Evolutionary conservation across 2,797 vertebrate species (phyloP).

Genomic region (Gadopsis marmoratus): DNA sequence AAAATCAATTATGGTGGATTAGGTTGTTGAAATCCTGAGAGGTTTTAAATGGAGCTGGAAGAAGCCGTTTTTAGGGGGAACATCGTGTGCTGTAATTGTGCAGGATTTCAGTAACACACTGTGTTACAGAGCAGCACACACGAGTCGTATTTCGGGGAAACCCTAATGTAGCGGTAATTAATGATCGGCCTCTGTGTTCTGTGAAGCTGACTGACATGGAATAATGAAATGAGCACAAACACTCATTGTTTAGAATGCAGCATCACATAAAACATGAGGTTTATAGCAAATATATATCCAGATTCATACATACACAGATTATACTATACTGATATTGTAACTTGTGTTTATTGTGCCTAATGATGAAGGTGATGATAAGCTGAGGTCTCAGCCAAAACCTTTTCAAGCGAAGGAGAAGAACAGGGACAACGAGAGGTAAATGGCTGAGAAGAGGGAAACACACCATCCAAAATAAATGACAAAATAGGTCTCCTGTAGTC

Average conservation of each 20-base stretch:
- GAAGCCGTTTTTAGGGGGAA: conserved; percentile 18
- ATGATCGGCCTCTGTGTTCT: conserved; percentile 31
- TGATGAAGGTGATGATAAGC: background rate
- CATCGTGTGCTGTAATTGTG: conserved; percentile 16
- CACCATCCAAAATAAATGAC: background rate
- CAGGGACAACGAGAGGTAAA: background rate
- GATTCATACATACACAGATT: background rate
- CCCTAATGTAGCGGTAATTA: conserved; percentile 28
- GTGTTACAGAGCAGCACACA: conserved; percentile 8
- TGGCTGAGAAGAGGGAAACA: background rate
- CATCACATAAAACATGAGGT: background rate
- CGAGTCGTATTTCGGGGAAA: conserved; percentile 41
- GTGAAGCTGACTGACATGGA: conserved; percentile 22
- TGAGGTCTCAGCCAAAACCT: background rate
- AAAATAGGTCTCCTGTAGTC: background rate
- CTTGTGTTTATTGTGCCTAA: background rate
- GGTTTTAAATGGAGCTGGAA: conserved; percentile 18
- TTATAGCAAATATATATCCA: background rate
- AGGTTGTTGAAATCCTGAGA: background rate
- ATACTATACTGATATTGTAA: background rate
- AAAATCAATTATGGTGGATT: background rate
- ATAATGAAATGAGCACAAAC: conserved; percentile 30
- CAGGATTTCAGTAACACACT: conserved; percentile 9
- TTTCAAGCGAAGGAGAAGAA: background rate
- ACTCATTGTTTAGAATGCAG: conserved; percentile 12